Percentiles rank a stretch among this genome's conserved stretches.
These are phyloP conservation scores for Netelia virgata DNA, from an alignment of 2,888 invertebrate genomes.

Conservation along the genomic window DNA sequence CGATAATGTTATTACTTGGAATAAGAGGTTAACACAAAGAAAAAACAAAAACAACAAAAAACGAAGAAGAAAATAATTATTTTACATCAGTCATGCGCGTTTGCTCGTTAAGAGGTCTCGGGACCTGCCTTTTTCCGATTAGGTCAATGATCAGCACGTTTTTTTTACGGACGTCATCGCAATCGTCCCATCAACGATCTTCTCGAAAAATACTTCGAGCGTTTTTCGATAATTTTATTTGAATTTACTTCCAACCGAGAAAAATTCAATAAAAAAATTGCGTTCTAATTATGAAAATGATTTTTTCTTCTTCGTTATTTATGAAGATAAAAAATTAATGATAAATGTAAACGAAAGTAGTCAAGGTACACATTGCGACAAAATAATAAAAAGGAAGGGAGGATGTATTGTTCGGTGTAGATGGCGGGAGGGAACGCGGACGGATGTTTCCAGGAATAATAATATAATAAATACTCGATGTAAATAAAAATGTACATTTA, in stretches of 20 bases:
- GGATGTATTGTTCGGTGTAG: too few relatives aligned
- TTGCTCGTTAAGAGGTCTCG: slow-evolving; percentile 34
- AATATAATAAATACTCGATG: too few relatives aligned
- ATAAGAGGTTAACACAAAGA: slow-evolving; percentile 14
- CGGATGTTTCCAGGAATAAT: too few relatives aligned
- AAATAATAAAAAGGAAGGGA: too few relatives aligned
- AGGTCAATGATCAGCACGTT: slow-evolving; percentile 36
- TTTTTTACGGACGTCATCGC: slow-evolving; percentile 25
- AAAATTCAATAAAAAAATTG: too few relatives aligned
- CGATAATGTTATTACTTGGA: slow-evolving; percentile 30
- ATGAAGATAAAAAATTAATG: too few relatives aligned
- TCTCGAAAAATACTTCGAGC: background rate
- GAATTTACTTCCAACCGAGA: background rate
- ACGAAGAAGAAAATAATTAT: slow-evolving; percentile 21
- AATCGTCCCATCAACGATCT: background rate
- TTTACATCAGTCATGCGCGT: slow-evolving; percentile 53
- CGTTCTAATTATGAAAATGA: too few relatives aligned
- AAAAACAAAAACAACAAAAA: slow-evolving; percentile 28
- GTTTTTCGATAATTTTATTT: background rate
- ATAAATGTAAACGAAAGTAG: too few relatives aligned
- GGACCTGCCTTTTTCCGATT: slow-evolving; percentile 34
- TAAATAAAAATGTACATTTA: background rate
- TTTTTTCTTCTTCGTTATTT: too few relatives aligned
- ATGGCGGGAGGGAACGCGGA: too few relatives aligned
- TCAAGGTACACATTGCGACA: too few relatives aligned